A percentile compares a stretch with the other conserved stretches of the same genome.
phyloP scores from a whole-genome alignment of 2,888 invertebrate genomes.

The Stegana nigrithorax region DNA sequence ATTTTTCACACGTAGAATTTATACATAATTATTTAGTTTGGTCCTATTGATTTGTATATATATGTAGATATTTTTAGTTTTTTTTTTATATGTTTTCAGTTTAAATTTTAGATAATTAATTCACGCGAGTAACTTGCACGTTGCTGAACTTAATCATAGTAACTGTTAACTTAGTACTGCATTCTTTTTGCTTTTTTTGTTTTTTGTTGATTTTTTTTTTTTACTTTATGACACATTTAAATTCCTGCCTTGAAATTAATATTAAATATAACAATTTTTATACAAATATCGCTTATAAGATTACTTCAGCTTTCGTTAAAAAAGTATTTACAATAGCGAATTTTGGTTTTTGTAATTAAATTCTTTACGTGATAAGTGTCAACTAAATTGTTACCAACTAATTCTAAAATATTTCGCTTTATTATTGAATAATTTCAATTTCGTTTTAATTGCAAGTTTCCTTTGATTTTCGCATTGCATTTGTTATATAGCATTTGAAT shows the following conservation, averaged over 20 bases:
- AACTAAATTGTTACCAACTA: too few species aligned
- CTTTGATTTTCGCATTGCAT: not conserved
- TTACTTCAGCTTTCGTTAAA: not conserved
- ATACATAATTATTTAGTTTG: slow-evolving; percentile 36
- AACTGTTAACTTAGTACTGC: slow-evolving; percentile 52
- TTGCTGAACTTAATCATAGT: not conserved
- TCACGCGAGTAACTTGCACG: not conserved
- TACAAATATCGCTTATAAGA: too few species aligned
- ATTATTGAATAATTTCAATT: slow-evolving; percentile 38
- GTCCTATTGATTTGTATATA: slow-evolving; percentile 49
- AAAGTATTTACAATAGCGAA: slow-evolving; percentile 40
- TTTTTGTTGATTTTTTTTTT: not conserved
- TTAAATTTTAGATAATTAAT: slow-evolving; percentile 19
- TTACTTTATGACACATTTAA: slow-evolving; percentile 11
- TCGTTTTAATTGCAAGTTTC: slow-evolving; percentile 29
- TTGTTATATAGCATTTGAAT: too few species aligned
- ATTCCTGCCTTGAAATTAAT: slow-evolving; percentile 38
- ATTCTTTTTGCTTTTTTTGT: slow-evolving; percentile 6
- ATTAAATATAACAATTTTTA: too few species aligned
- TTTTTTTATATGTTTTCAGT: slow-evolving; percentile 37
- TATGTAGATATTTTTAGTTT: slow-evolving; percentile 17
- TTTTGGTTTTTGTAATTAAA: too few species aligned
- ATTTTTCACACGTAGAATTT: slow-evolving; percentile 15
- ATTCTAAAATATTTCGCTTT: slow-evolving; percentile 44
- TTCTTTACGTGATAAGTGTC: too few species aligned